Evolutionary conservation across 2,113 vertebrate genomes (phyloP).

Genomic region (Salvelinus fontinalis): DNA sequence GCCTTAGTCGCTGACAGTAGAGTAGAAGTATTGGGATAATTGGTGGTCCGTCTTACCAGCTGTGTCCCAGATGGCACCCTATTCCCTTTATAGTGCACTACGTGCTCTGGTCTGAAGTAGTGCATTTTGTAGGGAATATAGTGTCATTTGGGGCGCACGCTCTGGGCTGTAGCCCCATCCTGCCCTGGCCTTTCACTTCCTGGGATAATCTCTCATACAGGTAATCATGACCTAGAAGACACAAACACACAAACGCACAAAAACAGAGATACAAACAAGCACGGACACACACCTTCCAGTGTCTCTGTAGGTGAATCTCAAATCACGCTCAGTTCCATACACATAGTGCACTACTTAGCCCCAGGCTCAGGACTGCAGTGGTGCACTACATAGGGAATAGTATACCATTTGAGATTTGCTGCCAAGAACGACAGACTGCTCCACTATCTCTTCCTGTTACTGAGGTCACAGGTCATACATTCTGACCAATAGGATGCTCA

Average conservation of each 20-base stretch:
- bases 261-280: no score
- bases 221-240: background rate
- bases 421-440: constrained; percentile 53
- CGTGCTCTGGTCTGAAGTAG: no score
- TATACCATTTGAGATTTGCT: background rate
- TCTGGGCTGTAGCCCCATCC: constrained; percentile 30
- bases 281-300: no score
- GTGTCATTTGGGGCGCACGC: no score
- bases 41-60: constrained; percentile 14
- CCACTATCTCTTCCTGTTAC: constrained; percentile 25
- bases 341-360: no score
- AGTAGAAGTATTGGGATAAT: constrained; percentile 25
- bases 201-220: background rate
- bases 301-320: no score
- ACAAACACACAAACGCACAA: background rate
- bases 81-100: no score
- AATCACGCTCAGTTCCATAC: no score
- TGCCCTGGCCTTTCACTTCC: constrained; percentile 33
- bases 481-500: constrained; percentile 42
- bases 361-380: no score
- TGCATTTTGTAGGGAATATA: no score
- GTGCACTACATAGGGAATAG: no score
- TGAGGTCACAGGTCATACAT: constrained; percentile 7
- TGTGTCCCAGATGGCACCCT: no score
- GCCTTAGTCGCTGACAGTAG: constrained; percentile 4